These are phyloP conservation scores for Trachelus tabidus DNA, from an alignment of 2,888 invertebrate species.

Conservation along the genomic window DNA sequence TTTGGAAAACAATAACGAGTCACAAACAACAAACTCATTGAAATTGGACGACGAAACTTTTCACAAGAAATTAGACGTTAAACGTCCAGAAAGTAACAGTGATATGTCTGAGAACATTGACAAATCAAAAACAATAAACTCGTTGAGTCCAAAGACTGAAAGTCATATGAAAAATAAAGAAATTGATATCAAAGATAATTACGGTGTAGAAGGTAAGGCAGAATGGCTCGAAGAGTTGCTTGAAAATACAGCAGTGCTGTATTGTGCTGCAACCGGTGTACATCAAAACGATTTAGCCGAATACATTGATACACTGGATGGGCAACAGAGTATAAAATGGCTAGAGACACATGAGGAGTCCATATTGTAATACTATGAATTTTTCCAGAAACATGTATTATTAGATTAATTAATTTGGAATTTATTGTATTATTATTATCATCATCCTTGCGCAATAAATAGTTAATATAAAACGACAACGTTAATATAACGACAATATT, in stretches of 20 bases:
- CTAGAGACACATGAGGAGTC: constrained; percentile 37
- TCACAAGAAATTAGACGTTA: not conserved
- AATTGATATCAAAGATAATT: not conserved
- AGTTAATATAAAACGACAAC: not conserved
- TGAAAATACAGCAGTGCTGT: constrained; percentile 56
- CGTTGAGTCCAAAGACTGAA: not conserved
- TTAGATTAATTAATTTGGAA: constrained; percentile 10
- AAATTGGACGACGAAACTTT: not conserved
- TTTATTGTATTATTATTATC: not conserved
- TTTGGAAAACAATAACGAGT: not conserved
- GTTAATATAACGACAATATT: not conserved
- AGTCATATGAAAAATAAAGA: not conserved
- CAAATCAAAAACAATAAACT: not conserved
- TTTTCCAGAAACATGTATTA: constrained; percentile 8
- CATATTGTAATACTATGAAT: constrained; percentile 9
- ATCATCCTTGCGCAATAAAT: not conserved
- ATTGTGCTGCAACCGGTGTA: constrained; percentile 57
- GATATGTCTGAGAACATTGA: not conserved
- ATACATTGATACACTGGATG: constrained; percentile 53
- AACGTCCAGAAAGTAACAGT: not conserved
- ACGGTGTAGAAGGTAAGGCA: not conserved
- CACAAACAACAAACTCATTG: not conserved
- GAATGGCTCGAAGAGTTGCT: constrained; percentile 50
- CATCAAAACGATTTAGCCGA: constrained; percentile 52
- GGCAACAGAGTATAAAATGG: constrained; percentile 50